A percentile compares a stretch with the other conserved stretches of the same genome.
These are phyloP conservation scores for Pandemis cinnamomeana DNA, from an alignment of 2,888 invertebrate species.

Conservation along the genomic window DNA sequence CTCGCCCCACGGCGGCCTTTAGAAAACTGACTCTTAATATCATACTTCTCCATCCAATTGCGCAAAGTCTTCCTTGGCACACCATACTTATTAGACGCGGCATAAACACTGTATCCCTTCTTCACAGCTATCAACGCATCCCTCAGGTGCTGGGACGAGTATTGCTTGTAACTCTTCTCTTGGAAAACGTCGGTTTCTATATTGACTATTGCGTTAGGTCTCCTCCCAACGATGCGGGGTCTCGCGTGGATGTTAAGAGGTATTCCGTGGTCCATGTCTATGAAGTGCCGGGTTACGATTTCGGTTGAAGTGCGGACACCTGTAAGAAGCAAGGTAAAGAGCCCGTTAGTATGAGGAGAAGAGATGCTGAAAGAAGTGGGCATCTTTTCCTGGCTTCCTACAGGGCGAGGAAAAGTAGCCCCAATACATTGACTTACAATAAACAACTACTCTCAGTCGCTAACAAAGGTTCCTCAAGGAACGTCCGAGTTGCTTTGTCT, in stretches of 20 bases:
- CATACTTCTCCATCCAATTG: slow-evolving; percentile 85
- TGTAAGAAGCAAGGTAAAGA: slow-evolving; percentile 81
- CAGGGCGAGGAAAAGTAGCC: slow-evolving; percentile 82
- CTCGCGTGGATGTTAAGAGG: slow-evolving; percentile 77
- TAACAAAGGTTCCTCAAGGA: no score
- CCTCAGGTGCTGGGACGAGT: slow-evolving; percentile 78
- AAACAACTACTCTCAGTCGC: no score
- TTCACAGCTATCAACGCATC: slow-evolving; percentile 81
- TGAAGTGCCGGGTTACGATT: slow-evolving; percentile 80
- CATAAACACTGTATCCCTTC: slow-evolving; percentile 82
- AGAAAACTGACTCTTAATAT: slow-evolving; percentile 82
- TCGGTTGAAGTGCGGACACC: slow-evolving; percentile 79
- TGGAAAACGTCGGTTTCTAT: slow-evolving; percentile 80
- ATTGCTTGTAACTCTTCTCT: slow-evolving; percentile 81
- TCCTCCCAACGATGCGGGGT: slow-evolving; percentile 72
- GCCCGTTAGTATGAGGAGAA: slow-evolving; percentile 60
- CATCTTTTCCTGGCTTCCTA: slow-evolving; percentile 83
- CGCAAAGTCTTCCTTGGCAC: slow-evolving; percentile 83
- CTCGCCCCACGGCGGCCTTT: slow-evolving; percentile 76
- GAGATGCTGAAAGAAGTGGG: slow-evolving; percentile 53
- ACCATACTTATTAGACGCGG: slow-evolving; percentile 83
- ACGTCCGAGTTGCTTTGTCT: no score
- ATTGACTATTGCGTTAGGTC: slow-evolving; percentile 77
- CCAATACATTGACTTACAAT: no score
- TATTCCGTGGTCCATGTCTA: slow-evolving; percentile 78